These are phyloP conservation scores for Theodoxus fluviatilis DNA, from an alignment of 2,888 invertebrate genomes.

Conservation along the genomic window DNA sequence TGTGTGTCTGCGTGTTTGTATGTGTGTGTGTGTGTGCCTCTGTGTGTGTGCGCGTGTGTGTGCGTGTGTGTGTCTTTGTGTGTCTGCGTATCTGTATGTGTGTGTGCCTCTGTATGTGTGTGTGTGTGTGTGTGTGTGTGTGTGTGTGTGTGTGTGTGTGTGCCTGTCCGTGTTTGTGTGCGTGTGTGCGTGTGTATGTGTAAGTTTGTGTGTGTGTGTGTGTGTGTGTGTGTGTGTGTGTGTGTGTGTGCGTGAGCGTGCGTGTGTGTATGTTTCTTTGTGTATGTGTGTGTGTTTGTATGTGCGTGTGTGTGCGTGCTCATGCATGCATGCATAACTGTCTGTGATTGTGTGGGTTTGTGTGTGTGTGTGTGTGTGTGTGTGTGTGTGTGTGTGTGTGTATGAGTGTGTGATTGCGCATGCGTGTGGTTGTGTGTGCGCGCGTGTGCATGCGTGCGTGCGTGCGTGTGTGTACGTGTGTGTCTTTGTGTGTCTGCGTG, in stretches of 20 bases:
- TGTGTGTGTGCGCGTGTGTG: background rate
- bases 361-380: slow-evolving; percentile 6
- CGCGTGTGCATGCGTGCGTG: background rate
- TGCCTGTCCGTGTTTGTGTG: background rate
- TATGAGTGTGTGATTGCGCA: slow-evolving; percentile 3
- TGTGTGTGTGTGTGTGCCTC: background rate
- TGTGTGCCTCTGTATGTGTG: slow-evolving; percentile 2
- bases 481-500: slow-evolving; percentile 22
- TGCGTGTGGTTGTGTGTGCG: background rate
- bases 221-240: slow-evolving; percentile 6
- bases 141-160: background rate
- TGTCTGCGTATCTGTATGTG: background rate
- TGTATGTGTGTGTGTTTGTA: background rate
- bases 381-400: slow-evolving; percentile 15
- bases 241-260: background rate
- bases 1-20: slow-evolving; percentile 4
- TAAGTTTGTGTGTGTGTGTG: background rate
- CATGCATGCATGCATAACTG: no score
- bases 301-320: no score
- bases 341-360: no score
- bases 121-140: background rate
- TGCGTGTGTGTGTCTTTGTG: background rate
- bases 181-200: background rate
- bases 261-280: background rate
- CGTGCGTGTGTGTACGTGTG: slow-evolving; percentile 8